Conservation (phyloP, 2,888 invertebrate species). For the Pheosia tremula region DNA sequence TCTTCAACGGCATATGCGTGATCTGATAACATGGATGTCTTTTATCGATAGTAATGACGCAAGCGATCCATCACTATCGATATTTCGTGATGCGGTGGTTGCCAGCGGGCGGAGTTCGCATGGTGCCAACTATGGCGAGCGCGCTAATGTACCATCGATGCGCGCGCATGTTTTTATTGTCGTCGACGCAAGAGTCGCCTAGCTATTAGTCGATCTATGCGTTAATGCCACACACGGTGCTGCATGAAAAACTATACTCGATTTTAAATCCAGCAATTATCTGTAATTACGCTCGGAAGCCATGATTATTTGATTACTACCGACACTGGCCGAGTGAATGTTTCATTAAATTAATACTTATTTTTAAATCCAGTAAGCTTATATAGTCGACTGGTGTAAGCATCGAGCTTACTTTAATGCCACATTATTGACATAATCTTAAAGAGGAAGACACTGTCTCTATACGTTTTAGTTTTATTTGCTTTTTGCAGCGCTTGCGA, state of each 20-base stretch:
- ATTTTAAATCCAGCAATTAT: constrained; percentile 19
- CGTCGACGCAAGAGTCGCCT: constrained; percentile 55
- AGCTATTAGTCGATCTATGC: constrained; percentile 64
- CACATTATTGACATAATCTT: constrained; percentile 22
- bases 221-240: constrained; percentile 62
- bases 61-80: constrained; percentile 63
- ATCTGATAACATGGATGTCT: constrained; percentile 11
- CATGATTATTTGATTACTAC: constrained; percentile 16
- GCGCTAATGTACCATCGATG: constrained; percentile 78
- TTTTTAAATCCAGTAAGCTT: constrained; percentile 13
- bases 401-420: constrained; percentile 26
- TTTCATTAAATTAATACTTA: constrained; percentile 12
- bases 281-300: constrained; percentile 16
- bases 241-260: constrained; percentile 23
- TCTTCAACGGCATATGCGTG: constrained; percentile 22
- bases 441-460: constrained; percentile 21
- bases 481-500: constrained; percentile 27
- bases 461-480: constrained; percentile 32
- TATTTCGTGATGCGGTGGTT: constrained; percentile 58
- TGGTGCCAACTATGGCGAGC: constrained; percentile 82
- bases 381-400: constrained; percentile 20
- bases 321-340: constrained; percentile 7
- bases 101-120: constrained; percentile 73
- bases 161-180: constrained; percentile 72
- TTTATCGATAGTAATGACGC: constrained; percentile 55